Base-by-base conservation (phyloP, 2,113 vertebrate species). In the Melanocharis versteri region DNA sequence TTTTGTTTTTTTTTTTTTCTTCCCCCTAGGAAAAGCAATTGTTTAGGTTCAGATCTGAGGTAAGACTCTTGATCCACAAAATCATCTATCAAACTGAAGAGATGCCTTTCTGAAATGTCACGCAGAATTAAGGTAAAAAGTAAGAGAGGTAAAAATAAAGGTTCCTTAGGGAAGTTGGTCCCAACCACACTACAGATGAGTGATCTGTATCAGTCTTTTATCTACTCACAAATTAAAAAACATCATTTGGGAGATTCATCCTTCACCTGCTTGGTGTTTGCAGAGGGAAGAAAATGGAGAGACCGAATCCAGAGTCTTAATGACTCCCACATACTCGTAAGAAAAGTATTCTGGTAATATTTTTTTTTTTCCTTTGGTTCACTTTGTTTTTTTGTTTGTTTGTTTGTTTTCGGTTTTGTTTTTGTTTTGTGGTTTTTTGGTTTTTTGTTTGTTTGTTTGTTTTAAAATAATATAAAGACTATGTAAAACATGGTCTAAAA, bases 381-480 rank as follows among this genome's bases (percentile, higher is more conserved):
- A 18, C 8, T 57, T 65, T 31, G 17, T 45, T 68, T 11, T 4
- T n/a, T 21, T 27, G 3, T 20, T 8, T 27, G 21, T 19, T 35
- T 30, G 26, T 16, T 12, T 9, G n/a, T 21, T 7, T 11, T 0
- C 10, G n/a, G n/a, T 14, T 26, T 33, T 7, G 4, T 13, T 26
- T 4, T 24, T 15, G 15, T 27, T 40, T 40, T 57, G n/a, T n/a
- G n/a, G n/a, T 4, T 7, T 42, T 23, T 40, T 5, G n/a, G n/a
- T 10, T 17, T 22, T 51, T 15, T 35, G 15, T 9, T 12, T 0
- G n/a, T n/a, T n/a, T n/a, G n/a, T n/a, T n/a, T n/a, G n/a, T n/a
- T n/a, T n/a, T n/a, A n/a, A 0, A 44, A 13, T 37, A 1, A 65
- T 40, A 28, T 7, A 45, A 60, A 37, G 2, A 6, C 2, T 27